Evolutionary conservation across 2,888 invertebrate species (phyloP), one percentile per base, ranked within the genome.

Genomic region (Polydesmus complanatus): DNA sequence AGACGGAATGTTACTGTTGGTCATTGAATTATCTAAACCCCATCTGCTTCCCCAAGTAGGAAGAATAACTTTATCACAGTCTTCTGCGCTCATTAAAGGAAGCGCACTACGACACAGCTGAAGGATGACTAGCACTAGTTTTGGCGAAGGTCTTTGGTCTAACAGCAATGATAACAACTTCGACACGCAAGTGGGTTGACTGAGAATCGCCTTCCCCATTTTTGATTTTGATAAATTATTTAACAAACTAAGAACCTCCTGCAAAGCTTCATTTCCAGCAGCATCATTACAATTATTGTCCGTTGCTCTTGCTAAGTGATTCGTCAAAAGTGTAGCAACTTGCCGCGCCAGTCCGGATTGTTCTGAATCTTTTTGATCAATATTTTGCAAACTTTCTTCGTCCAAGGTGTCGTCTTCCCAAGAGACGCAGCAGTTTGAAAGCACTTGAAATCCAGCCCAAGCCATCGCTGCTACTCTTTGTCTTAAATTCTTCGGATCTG

Each of bases 381-480:
- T 27, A 18, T 14, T 50, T 21, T 54, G 8, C 54, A 27, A 3
- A 19, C 3, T 2, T 8, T 26, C 22, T 26, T 26, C 56, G 2
- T 55, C 26, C 25, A 69, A 62, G 72, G 14, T 72, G 54, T 73
- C 73, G 22, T 68, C 68, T 37, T 37, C 37, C 74, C 74, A 74
- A 64, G 70, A 70, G 49, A 74, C 73, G 68, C 73, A 74, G 54
- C 73, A 67, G 60, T 70, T 71, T 11, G 73, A 72, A 25, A 74
- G 67, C 27, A 74, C 74, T 64, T 73, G 73, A 66, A 74, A 74
- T 3, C 73, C 74, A 2, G 74, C 73, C 74, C 74, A 74, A 3
- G 74, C 74, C 68, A 73, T 70, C n/a, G 71, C 67, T 0, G 73
- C 70, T 22, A 73, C 72, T 58, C 69, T 68, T 67, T 72, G 72